These are phyloP conservation scores for Sebastes dallii DNA, from an alignment of 2,797 vertebrate species.

Conservation along the genomic window DNA sequence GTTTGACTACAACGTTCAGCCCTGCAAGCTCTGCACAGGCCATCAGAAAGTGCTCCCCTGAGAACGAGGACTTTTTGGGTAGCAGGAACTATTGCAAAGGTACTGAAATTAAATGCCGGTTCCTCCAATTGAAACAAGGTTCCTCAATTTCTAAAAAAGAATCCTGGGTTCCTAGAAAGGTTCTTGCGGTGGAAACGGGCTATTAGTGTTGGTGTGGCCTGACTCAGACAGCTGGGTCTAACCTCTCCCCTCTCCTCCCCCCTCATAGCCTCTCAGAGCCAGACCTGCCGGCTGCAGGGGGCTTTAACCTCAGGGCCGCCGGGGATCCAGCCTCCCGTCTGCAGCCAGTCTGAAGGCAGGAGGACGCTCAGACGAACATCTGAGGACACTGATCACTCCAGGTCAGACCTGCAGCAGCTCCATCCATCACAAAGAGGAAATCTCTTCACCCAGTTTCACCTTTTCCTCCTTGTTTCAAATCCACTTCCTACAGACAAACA, in stretches of 20 bases:
- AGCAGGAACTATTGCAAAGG: background rate
- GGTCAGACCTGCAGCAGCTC: background rate
- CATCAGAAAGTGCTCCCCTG: background rate
- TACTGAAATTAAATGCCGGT: background rate
- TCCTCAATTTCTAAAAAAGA: background rate
- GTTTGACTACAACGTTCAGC: background rate
- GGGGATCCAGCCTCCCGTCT: slow-evolving; percentile 24
- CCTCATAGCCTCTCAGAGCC: slow-evolving; percentile 10
- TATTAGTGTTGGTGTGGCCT: background rate
- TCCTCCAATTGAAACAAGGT: background rate
- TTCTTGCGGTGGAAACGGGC: background rate
- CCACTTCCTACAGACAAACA: background rate
- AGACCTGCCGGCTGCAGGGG: slow-evolving; percentile 70
- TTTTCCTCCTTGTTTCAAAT: background rate
- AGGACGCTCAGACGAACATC: background rate
- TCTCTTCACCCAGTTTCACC: background rate
- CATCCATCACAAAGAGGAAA: background rate
- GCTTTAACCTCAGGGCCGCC: slow-evolving; percentile 54
- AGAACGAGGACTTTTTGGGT: background rate
- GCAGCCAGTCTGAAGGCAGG: slow-evolving; percentile 6
- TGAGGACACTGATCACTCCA: background rate
- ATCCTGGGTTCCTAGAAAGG: background rate
- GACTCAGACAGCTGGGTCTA: slow-evolving; percentile 60
- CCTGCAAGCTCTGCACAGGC: accelerated
- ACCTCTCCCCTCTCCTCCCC: background rate